A percentile compares a stretch with the other conserved stretches of the same genome.
Conservation (phyloP, 2,888 invertebrate species). For the Apocheima hispidaria region DNA sequence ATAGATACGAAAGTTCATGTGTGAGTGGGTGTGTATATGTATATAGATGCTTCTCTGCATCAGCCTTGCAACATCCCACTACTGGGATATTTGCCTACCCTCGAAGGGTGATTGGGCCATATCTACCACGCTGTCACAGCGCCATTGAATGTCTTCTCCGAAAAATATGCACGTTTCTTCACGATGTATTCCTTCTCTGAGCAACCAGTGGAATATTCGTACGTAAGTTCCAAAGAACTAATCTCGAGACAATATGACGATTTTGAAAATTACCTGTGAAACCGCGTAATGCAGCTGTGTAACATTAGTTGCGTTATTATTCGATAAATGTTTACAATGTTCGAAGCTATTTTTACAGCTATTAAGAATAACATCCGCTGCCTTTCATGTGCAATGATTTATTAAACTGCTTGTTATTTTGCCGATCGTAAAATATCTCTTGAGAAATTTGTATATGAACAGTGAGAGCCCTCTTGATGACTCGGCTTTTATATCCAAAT, state of each 20-base stretch:
- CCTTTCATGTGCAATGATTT: slow-evolving; percentile 43
- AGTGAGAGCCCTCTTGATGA: slow-evolving; percentile 48
- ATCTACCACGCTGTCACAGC: too few species aligned
- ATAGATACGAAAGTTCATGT: too few species aligned
- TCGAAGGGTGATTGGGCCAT: too few species aligned
- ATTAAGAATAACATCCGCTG: slow-evolving; percentile 33
- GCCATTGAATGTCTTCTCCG: too few species aligned
- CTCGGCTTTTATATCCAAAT: slow-evolving; percentile 39
- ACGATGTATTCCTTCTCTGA: too few species aligned
- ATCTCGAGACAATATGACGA: not conserved
- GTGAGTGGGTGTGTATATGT: too few species aligned
- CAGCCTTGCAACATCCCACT: too few species aligned
- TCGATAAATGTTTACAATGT: slow-evolving; percentile 23
- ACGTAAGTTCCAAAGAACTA: too few species aligned
- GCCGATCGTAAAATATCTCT: slow-evolving; percentile 52
- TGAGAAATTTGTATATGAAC: slow-evolving; percentile 57
- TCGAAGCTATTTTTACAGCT: slow-evolving; percentile 28
- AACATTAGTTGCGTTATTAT: slow-evolving; percentile 14
- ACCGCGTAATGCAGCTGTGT: not conserved
- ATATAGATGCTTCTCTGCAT: too few species aligned
- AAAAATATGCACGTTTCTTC: too few species aligned
- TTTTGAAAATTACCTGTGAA: not conserved
- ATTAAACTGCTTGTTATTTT: slow-evolving; percentile 41
- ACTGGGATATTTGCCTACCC: too few species aligned
- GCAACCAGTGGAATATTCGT: too few species aligned